Evolutionary conservation across 2,797 vertebrate species (phyloP).

Genomic region (Spinibarbus caldwelli): DNA sequence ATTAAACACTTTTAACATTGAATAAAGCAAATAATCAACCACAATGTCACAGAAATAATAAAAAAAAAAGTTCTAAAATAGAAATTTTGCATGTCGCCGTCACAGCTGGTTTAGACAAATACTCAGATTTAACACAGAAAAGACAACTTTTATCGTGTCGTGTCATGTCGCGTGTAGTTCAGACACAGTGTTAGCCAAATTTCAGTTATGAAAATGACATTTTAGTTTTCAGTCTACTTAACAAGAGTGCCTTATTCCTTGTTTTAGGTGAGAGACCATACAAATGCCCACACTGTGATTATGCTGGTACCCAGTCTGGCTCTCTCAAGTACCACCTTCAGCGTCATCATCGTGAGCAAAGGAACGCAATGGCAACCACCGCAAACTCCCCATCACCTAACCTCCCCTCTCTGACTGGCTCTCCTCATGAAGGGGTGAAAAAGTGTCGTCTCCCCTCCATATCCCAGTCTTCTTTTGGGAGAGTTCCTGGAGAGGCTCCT

Average conservation of each 20-base stretch:
- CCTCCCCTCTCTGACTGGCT: conserved; percentile 58
- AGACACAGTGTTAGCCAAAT: too few species aligned
- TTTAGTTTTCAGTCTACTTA: neutral
- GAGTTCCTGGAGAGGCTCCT: conserved; percentile 56
- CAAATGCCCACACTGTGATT: conserved; percentile 95
- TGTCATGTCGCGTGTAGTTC: too few species aligned
- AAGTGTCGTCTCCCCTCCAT: conserved; percentile 71
- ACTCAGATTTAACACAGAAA: too few species aligned
- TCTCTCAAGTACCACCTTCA: conserved; percentile 94
- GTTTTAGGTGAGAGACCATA: conserved; percentile 89
- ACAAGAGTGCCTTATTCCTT: neutral
- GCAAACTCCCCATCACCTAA: conserved; percentile 58
- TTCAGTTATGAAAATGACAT: neutral
- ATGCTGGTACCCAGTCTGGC: conserved; percentile 91
- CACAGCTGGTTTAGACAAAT: too few species aligned
- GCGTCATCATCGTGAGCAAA: conserved; percentile 90
- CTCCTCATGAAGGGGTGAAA: conserved; percentile 40
- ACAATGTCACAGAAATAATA: too few species aligned
- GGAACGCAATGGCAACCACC: conserved; percentile 78
- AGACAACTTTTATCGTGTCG: too few species aligned
- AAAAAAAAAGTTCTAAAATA: too few species aligned
- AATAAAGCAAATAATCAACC: too few species aligned
- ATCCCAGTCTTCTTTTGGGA: conserved; percentile 69
- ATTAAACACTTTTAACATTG: too few species aligned
- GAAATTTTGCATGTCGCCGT: too few species aligned